Evolutionary conservation across 2,888 invertebrate species (phyloP).

Genomic region (Antitype chi): DNA sequence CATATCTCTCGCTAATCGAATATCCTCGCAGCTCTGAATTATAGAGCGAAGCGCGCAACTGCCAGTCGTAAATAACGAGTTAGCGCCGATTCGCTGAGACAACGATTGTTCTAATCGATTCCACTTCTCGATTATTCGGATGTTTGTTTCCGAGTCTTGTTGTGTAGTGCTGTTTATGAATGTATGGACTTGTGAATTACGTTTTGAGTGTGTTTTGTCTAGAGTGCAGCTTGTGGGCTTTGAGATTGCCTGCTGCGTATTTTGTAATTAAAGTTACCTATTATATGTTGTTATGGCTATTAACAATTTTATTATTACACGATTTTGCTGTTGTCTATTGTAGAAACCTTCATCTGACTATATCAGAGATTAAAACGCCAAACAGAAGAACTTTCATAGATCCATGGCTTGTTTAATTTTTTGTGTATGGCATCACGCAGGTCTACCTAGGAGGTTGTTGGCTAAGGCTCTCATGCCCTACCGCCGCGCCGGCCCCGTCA

Average conservation of each 20-base stretch:
- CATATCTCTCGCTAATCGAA: constrained; percentile 65
- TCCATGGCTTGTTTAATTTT: too few species aligned
- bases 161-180: constrained; percentile 46
- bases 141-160: constrained; percentile 56
- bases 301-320: too few species aligned
- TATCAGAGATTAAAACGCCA: too few species aligned
- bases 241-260: not conserved
- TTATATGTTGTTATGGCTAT: not conserved
- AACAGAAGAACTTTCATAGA: too few species aligned
- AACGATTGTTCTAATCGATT: constrained; percentile 71
- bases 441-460: too few species aligned
- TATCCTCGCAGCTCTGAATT: constrained; percentile 70
- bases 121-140: constrained; percentile 65
- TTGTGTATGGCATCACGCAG: too few species aligned
- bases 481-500: too few species aligned
- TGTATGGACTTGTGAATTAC: constrained; percentile 32
- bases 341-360: too few species aligned
- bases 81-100: constrained; percentile 62
- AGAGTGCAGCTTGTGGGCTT: not conserved
- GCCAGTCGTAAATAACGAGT: constrained; percentile 75
- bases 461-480: too few species aligned
- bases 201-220: constrained; percentile 20
- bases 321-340: too few species aligned
- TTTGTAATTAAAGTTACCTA: not conserved
- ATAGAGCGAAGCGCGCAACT: constrained; percentile 71